These are phyloP conservation scores for Pogonomyrmex californicus DNA, from an alignment of 1,140 invertebrate species.

Conservation along the genomic window DNA sequence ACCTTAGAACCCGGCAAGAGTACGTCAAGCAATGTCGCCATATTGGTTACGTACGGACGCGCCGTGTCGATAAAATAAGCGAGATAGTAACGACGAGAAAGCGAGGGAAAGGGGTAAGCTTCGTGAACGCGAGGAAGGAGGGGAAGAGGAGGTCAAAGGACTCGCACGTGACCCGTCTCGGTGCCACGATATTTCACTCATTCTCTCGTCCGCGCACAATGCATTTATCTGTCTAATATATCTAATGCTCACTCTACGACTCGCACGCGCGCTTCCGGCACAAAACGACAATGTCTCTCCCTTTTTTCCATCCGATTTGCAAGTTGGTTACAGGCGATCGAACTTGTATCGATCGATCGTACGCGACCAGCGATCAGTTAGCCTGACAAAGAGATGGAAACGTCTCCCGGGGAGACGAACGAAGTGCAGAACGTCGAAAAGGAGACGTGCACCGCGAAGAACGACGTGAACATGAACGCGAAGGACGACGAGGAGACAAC, in stretches of 20 bases:
- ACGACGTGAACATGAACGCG: constrained; percentile 39
- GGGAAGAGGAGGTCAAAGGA: constrained; percentile 50
- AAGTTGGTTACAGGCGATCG: constrained; percentile 78
- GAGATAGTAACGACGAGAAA: neutral
- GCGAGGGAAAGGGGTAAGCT: neutral
- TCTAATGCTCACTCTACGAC: constrained; percentile 64
- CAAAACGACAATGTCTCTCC: constrained; percentile 45
- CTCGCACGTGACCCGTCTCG: constrained; percentile 32
- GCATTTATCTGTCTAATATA: constrained; percentile 67
- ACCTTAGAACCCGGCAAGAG: constrained; percentile 15
- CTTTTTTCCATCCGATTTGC: constrained; percentile 75
- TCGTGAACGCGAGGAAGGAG: constrained; percentile 8
- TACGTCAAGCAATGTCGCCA: constrained; percentile 55
- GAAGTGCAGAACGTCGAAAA: constrained; percentile 56
- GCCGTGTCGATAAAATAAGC: constrained; percentile 24
- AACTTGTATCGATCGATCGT: constrained; percentile 81
- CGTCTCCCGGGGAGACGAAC: constrained; percentile 63
- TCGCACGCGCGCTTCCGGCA: constrained; percentile 57
- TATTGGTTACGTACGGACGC: constrained; percentile 50
- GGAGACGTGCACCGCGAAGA: constrained; percentile 18
- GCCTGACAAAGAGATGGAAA: constrained; percentile 74
- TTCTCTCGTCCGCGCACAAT: constrained; percentile 29
- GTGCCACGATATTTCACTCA: constrained; percentile 8
- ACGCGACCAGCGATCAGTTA: constrained; percentile 76
- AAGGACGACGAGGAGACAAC: constrained; percentile 49